Conservation (phyloP, 1,140 invertebrate genomes). For the Zaprionus africanus region DNA sequence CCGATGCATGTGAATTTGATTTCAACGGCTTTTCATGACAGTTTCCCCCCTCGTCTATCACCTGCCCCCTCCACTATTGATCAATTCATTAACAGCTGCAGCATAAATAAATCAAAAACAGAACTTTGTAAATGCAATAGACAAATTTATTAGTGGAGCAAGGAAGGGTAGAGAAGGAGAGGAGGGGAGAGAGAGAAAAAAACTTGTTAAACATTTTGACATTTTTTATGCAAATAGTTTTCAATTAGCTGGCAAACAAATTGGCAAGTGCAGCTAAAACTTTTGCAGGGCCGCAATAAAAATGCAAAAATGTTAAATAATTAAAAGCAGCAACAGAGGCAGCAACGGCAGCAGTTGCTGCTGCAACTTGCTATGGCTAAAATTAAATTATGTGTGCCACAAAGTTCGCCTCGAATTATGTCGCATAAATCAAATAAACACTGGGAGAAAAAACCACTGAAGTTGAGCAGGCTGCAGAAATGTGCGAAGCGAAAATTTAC, state of each 20-base stretch:
- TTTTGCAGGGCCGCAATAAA: slow-evolving; percentile 30
- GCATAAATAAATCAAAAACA: slow-evolving; percentile 61
- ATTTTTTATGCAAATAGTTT: slow-evolving; percentile 67
- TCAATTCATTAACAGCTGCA: slow-evolving; percentile 57
- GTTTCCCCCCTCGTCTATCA: not conserved
- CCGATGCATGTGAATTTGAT: slow-evolving; percentile 1
- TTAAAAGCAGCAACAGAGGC: slow-evolving; percentile 49
- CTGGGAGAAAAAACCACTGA: slow-evolving; percentile 44
- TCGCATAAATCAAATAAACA: slow-evolving; percentile 83
- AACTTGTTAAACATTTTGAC: slow-evolving; percentile 31
- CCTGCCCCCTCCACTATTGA: not conserved
- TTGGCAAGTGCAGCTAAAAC: slow-evolving; percentile 15
- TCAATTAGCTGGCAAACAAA: slow-evolving; percentile 75
- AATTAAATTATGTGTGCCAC: slow-evolving; percentile 82
- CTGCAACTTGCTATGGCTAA: slow-evolving; percentile 52
- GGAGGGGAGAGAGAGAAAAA: not conserved
- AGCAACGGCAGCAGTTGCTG: not conserved
- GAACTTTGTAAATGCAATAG: slow-evolving; percentile 45
- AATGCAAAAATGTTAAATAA: slow-evolving; percentile 57
- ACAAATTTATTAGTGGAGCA: slow-evolving; percentile 26
- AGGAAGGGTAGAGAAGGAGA: not conserved
- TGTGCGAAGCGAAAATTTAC: slow-evolving; percentile 66
- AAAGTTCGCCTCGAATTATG: slow-evolving; percentile 80
- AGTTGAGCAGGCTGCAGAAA: slow-evolving; percentile 56
- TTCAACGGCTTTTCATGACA: slow-evolving; percentile 32